Conservation (phyloP, 1,140 invertebrate genomes). For the Listronotus bonariensis region DNA sequence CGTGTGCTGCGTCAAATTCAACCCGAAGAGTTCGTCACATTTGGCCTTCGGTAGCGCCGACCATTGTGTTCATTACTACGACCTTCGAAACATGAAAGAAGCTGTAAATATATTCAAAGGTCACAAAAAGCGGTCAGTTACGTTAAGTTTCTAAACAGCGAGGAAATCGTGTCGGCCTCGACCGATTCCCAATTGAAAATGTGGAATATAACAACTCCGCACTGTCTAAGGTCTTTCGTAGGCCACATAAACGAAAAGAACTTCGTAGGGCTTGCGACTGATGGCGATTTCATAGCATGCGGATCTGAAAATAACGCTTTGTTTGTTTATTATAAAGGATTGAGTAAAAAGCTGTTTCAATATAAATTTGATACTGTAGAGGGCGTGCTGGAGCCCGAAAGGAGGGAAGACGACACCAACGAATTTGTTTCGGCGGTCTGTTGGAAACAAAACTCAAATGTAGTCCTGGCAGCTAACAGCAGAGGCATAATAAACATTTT, state of each 20-base stretch:
- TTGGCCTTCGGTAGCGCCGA: conserved; percentile 95
- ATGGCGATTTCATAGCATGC: conserved; percentile 93
- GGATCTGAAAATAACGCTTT: conserved; percentile 95
- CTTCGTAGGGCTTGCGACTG: conserved; percentile 94
- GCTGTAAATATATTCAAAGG: conserved; percentile 87
- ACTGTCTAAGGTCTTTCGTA: conserved; percentile 86
- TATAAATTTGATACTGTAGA: conserved; percentile 87
- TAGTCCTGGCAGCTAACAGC: conserved; percentile 93
- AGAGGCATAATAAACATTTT: conserved; percentile 91
- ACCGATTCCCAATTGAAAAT: conserved; percentile 94
- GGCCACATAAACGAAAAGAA: conserved; percentile 97
- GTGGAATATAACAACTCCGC: conserved; percentile 83
- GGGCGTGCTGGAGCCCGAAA: conserved; percentile 77
- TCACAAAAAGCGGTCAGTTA: conserved; percentile 94
- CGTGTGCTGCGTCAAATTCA: conserved; percentile 97
- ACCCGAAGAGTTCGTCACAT: conserved; percentile 83
- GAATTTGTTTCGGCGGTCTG: conserved; percentile 97
- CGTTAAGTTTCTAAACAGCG: conserved; percentile 89
- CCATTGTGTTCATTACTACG: conserved; percentile 97
- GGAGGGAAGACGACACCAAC: conserved; percentile 82
- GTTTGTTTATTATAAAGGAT: conserved; percentile 91
- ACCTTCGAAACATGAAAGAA: conserved; percentile 83
- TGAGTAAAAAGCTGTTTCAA: conserved; percentile 85
- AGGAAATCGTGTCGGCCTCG: conserved; percentile 92
- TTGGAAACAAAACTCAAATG: conserved; percentile 86